A percentile compares a stretch with the other conserved stretches of the same genome.
phyloP scores from a whole-genome alignment of 2,113 vertebrate species.

The Myotis lucifugus region DNA sequence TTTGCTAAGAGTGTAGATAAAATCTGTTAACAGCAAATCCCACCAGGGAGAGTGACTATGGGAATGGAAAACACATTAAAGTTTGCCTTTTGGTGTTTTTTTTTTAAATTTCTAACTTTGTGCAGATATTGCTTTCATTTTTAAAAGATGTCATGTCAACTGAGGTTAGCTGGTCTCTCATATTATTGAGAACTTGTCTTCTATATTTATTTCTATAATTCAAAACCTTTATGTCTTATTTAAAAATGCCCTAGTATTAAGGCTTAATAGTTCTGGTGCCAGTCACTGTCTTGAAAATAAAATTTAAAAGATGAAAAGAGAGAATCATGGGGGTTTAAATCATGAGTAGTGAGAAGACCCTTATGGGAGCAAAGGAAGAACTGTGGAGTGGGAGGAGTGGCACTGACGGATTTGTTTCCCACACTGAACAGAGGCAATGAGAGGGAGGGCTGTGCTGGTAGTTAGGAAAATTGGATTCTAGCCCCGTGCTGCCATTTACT shows the following conservation, averaged over 20 bases:
- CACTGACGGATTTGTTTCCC: neutral
- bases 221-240: neutral
- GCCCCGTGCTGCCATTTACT: neutral
- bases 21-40: neutral
- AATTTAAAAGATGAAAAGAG: slow-evolving; percentile 1
- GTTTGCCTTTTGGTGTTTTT: neutral
- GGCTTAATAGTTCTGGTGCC: neutral
- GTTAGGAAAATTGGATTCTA: slow-evolving; percentile 37
- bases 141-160: neutral
- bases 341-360: neutral
- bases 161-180: neutral
- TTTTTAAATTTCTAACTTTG: neutral
- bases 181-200: neutral
- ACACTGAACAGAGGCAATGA: rapidly evolving
- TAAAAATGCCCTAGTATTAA: neutral
- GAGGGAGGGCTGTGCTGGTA: neutral
- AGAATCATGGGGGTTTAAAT: neutral
- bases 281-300: slow-evolving; percentile 20
- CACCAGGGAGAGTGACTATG: neutral
- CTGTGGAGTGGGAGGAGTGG: too few species aligned
- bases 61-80: neutral
- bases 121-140: neutral
- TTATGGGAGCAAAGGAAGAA: neutral
- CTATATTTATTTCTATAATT: neutral
- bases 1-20: slow-evolving; percentile 8